Evolutionary conservation across 2,888 invertebrate genomes (phyloP).

Genomic region (Lissocephala sabroskyi): DNA sequence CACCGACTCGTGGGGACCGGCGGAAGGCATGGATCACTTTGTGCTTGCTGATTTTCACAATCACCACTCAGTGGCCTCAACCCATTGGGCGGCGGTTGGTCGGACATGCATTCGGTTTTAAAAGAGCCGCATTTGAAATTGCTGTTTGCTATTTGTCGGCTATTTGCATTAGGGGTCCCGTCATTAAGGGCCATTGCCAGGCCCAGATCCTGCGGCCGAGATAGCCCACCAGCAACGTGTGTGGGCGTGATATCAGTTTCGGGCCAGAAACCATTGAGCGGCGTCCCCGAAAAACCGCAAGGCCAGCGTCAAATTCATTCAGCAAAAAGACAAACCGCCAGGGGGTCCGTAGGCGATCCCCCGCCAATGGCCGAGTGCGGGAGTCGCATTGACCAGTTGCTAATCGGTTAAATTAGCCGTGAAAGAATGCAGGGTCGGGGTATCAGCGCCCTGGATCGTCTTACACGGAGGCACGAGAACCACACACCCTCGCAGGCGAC

Average conservation of each 20-base stretch:
- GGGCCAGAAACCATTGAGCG: conserved; percentile 25
- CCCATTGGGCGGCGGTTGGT: no score
- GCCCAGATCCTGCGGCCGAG: background rate
- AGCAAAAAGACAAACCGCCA: background rate
- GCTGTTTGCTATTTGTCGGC: conserved; percentile 27
- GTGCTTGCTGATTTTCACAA: no score
- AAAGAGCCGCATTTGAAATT: conserved; percentile 18
- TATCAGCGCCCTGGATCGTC: conserved; percentile 12
- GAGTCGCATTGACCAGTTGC: conserved; percentile 33
- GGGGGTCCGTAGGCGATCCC: no score
- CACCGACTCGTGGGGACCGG: no score
- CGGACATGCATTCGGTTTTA: conserved; percentile 6
- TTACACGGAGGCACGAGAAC: conserved; percentile 27
- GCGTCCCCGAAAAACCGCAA: conserved; percentile 22
- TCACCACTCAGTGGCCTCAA: no score
- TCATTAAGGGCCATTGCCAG: background rate
- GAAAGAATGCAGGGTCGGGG: conserved; percentile 49
- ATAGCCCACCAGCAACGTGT: no score
- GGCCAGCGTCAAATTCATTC: conserved; percentile 10
- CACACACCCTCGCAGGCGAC: conserved; percentile 56
- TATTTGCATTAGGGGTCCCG: conserved; percentile 33
- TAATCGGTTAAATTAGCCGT: conserved; percentile 67
- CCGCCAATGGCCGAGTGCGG: no score
- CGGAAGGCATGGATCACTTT: no score
- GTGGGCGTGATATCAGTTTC: conserved; percentile 54